phyloP scores from a whole-genome alignment of 2,797 vertebrate genomes.

The Enteromius viviparus region DNA sequence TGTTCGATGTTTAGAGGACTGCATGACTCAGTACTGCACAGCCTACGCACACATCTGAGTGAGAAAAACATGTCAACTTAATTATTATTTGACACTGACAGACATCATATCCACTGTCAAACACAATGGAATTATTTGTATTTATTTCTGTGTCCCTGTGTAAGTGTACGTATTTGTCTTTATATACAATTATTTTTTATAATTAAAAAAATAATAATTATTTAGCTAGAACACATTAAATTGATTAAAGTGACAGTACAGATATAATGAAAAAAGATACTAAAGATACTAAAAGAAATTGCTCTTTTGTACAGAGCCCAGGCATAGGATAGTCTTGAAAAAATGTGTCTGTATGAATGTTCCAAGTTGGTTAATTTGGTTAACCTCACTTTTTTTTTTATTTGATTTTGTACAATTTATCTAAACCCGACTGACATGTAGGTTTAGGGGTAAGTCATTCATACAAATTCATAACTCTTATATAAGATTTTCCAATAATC shows the following conservation, averaged over 20 bases:
- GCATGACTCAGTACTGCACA: conserved; percentile 75
- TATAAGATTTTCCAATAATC: too few relatives aligned
- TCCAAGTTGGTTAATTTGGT: too few relatives aligned
- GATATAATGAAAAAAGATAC: background rate
- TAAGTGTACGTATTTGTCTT: background rate
- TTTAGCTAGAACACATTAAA: background rate
- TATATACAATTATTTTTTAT: background rate
- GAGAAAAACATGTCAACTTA: conserved; percentile 24
- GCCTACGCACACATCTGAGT: conserved; percentile 75
- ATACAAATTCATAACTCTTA: too few relatives aligned
- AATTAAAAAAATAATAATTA: too few relatives aligned
- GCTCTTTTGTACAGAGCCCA: background rate
- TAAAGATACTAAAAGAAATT: background rate
- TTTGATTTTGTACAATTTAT: too few relatives aligned
- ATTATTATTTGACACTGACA: background rate
- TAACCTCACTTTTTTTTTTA: too few relatives aligned
- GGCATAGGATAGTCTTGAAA: too few relatives aligned
- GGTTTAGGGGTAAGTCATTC: too few relatives aligned
- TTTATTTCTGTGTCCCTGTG: background rate
- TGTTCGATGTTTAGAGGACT: conserved; percentile 74
- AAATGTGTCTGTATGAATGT: too few relatives aligned
- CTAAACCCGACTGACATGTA: too few relatives aligned
- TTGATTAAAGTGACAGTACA: background rate
- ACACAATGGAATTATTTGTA: background rate
- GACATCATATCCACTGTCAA: background rate